phyloP scores from a whole-genome alignment of 2,113 vertebrate genomes.

The Eretmochelys imbricata region DNA sequence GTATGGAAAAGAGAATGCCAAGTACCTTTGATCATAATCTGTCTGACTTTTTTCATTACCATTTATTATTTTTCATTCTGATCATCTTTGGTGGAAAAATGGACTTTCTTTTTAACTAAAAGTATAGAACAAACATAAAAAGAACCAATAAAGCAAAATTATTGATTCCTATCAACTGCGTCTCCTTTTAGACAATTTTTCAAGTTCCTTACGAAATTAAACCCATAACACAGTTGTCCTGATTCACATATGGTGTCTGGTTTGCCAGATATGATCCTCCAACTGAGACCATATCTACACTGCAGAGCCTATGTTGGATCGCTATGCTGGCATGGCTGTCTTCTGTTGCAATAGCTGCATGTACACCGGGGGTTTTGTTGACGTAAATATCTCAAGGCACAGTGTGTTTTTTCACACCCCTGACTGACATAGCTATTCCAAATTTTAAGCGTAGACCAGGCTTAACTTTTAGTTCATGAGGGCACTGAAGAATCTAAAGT shows the following conservation, averaged over 20 bases:
- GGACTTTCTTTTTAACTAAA: conserved; percentile 30
- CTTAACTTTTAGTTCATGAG: not conserved
- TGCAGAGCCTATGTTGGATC: too few species aligned
- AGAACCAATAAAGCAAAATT: not conserved
- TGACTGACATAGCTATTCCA: too few species aligned
- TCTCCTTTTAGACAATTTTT: conserved; percentile 13
- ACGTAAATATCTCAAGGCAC: too few species aligned
- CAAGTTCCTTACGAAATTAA: conserved; percentile 57
- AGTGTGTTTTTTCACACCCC: too few species aligned
- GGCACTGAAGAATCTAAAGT: not conserved
- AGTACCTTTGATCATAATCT: not conserved
- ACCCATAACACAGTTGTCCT: not conserved
- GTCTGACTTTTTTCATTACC: not conserved
- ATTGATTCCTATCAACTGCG: not conserved
- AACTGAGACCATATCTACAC: not conserved
- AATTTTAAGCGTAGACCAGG: too few species aligned
- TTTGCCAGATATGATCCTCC: not conserved
- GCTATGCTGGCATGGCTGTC: too few species aligned
- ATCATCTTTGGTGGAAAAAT: not conserved
- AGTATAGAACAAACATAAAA: conserved; percentile 19
- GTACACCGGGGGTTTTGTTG: too few species aligned
- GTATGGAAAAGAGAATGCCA: not conserved
- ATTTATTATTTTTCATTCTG: not conserved
- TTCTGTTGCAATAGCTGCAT: too few species aligned
- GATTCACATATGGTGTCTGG: not conserved